Base-by-base conservation (phyloP, 2,113 vertebrate genomes). In the Tauraco erythrolophus region DNA sequence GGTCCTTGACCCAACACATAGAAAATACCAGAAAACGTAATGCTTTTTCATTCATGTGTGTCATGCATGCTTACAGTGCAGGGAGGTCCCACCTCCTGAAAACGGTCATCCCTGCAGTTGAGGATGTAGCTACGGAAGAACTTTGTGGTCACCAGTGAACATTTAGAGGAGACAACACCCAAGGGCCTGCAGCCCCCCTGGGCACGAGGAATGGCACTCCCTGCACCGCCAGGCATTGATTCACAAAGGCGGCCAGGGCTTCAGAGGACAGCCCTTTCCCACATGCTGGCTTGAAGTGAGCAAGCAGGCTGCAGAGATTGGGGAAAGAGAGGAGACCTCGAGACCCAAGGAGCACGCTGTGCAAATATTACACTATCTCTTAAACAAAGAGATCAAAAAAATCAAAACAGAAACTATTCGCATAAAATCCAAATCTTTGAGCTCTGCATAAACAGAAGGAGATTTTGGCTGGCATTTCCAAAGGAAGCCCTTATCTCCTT, bases 391-490 rank as follows among this genome's bases (percentile, higher is more conserved):
- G 84, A 94, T 96, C 21, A 94, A 74, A 87, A 84, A 95, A 96
- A 97, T 92, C 84, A 90, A 97, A 97, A 90, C 84, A 27, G 91
- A 97, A 97, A 74, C 76, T 25, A 98, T 98, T 98, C 98, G 97
- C 98, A 98, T 98, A 89, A 97, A 97, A 98, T 96, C 95, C 98
- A 97, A 97, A 98, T 97, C 98, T 97, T 35, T 78, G 94, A 92
- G 95, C 80, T 96, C 94, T 94, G 95, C 96, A 97, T 98, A 96
- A 98, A 97, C 94, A 98, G 97, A 97, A 97, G 96, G 96, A 96
- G 93, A 90, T 95, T 96, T 95, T 95, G 98, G 98, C 97, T 88
- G 72, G 56, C 5, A 18, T 97, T 98, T 95, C 97, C 98, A 97
- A 97, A 97, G 95, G 97, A 97, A 97, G 96, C 96, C 97, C 96